Conservation (phyloP, 2,888 invertebrate species). For the Pyrrhia umbra region DNA sequence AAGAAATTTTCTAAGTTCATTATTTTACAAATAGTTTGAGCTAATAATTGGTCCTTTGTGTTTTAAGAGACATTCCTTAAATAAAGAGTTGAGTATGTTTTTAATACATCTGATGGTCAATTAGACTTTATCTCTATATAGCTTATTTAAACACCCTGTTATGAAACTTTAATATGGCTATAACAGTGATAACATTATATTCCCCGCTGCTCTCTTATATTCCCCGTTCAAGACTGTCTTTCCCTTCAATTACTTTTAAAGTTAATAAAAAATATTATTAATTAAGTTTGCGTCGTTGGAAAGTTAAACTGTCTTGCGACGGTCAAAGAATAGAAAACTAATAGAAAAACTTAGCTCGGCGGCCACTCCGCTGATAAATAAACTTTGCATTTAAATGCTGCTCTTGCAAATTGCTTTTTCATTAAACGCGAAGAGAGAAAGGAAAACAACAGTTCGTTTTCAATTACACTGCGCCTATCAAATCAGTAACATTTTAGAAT, state of each 20-base stretch:
- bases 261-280: conserved; percentile 28
- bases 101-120: too few species aligned
- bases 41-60: too few species aligned
- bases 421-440: conserved; percentile 17
- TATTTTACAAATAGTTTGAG: too few species aligned
- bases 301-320: conserved; percentile 26
- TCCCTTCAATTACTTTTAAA: conserved; percentile 11
- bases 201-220: not conserved
- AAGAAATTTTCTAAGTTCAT: too few species aligned
- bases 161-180: too few species aligned
- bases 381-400: conserved; percentile 32
- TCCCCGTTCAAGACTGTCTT: conserved; percentile 6
- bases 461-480: not conserved
- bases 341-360: conserved; percentile 22
- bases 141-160: too few species aligned
- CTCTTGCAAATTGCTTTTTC: conserved; percentile 31
- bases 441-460: not conserved
- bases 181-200: not conserved
- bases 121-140: too few species aligned
- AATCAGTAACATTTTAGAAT: not conserved
- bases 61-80: too few species aligned
- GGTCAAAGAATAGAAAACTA: conserved; percentile 24
- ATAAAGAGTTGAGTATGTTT: too few species aligned
- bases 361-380: conserved; percentile 20
- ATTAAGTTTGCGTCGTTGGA: conserved; percentile 16